Evolutionary conservation across 2,113 vertebrate genomes (phyloP), one percentile per base, ranked within the genome.

Genomic region (Candoia aspera): DNA sequence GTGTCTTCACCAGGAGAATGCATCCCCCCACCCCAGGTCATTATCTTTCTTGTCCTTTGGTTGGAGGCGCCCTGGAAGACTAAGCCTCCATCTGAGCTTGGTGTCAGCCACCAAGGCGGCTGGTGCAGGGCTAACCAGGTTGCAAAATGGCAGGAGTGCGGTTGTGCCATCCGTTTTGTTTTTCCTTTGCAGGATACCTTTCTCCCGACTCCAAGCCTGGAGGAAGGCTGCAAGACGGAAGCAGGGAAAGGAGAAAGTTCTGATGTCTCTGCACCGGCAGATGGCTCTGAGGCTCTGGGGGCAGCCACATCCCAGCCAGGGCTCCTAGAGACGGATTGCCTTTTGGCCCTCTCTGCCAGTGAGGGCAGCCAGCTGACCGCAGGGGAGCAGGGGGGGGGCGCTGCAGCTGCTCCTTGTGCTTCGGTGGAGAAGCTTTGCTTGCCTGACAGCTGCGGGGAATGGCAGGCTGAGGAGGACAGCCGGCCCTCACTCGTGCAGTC

Each of bases 111-210:
- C 11, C 1, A 26, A 64, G 60, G 60, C 9, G 29, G 60, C 26
- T 29, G 24, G 4, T 26, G 11, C 62, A 29, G 11, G 59, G 59
- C 59, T 60, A 15, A 58, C 24, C 3, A 1, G 37, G 15, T 15
- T 29, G 57, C 24, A 46, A 37, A 24, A 24, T 11, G 8, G 46
- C 33, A 9, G 17, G 42, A 24, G n/a, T 29, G 29, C 19, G 29
- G 86, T 19, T 29, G 5, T 60, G 55, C 8, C 26, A 49, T 29
- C 92, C 92, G 21, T 17, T 92, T 94, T 91, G 88, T 93, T 26
- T 42, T 94, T 60, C 26, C 9, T 95, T 97, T 79, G 93, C 96
- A 99, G 99, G 99, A 99, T 90, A 98, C 98, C 58, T 99, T 99
- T 92, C 97, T 98, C 93, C 98, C 98, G 46, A 99, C 98, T 1